Evolutionary conservation across 2,888 invertebrate species (phyloP), one percentile per base, ranked within the genome.

Genomic region (Archips xylosteana): DNA sequence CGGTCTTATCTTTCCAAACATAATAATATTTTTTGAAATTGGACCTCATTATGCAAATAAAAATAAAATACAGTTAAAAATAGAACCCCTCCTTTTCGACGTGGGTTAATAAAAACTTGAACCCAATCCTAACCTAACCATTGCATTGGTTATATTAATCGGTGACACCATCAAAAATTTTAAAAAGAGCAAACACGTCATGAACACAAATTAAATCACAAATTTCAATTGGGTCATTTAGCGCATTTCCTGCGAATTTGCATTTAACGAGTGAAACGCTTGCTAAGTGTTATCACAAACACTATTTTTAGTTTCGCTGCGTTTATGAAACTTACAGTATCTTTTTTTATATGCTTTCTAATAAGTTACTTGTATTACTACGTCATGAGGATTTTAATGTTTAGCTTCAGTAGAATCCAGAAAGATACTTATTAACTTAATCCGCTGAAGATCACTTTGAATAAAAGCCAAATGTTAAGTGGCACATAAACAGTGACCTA

Each of bases 141-240:
- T 23, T 23, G 23, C 23, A 23, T 23, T 23, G 23, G 39, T 39
- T 39, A 39, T 39, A 39, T 39, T 1, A 0, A 39, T 57, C 6
- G 12, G 3, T 49, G 42, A 62, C 49, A 61, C 39, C 9, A 39
- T 23, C 69, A 23, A 49, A 39, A n/a, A 49, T 39, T 23, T 23
- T 1, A 47, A 47, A 34, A 10, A 12, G 12, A 45, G 3, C 12
- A 15, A 45, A n/a, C 12, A n/a, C 60, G 23, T 23, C 23, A 60
- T 36, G 9, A 47, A 32, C 34, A n/a, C 34, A 47, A 36, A 47
- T 63, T 36, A 62, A 73, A 73, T 68, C 73, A 42, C 63, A 69
- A 72, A 57, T 62, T n/a, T 62, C 62, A 68, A 69, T 49, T 59
- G 32, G 73, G 73, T 60, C 68, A 73, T 69, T 68, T 60, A 69